Conservation (phyloP, 2,797 vertebrate genomes). For the Microctenopoma steveboyesi region DNA sequence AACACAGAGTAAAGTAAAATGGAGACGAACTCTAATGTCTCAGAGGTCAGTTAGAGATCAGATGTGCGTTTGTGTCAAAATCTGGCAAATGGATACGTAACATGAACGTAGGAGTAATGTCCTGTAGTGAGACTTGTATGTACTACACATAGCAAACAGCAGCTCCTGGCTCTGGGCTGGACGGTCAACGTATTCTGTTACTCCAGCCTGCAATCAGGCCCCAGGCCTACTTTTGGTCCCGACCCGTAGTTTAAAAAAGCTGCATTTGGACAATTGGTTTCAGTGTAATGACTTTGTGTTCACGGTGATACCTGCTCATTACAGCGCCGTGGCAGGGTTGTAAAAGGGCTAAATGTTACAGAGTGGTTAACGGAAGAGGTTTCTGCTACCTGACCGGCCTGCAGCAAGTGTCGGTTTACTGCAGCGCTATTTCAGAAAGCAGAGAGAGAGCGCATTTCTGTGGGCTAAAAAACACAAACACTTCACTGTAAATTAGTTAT, state of each 20-base stretch:
- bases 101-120: not conserved
- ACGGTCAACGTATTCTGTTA: constrained; percentile 31
- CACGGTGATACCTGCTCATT: constrained; percentile 44
- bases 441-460: not conserved
- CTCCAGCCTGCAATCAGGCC: constrained; percentile 18
- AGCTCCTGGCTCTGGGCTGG: not conserved
- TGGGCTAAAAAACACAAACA: not conserved
- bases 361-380: constrained; percentile 36
- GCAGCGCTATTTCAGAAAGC: constrained; percentile 30
- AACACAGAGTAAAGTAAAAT: constrained; percentile 18
- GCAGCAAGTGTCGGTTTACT: constrained; percentile 45
- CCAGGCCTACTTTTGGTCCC: constrained; percentile 17
- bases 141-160: constrained; percentile 17
- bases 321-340: constrained; percentile 33
- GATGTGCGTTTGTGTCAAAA: not conserved
- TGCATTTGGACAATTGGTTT: constrained; percentile 46
- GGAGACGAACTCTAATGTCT: not conserved
- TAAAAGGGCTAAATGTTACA: constrained; percentile 53
- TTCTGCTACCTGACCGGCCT: constrained; percentile 19
- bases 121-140: not conserved
- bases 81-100: not conserved
- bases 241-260: constrained; percentile 22
- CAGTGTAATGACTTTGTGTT: constrained; percentile 57
- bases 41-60: not conserved
- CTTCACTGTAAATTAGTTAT: too few species aligned